These are phyloP conservation scores for Nanorana parkeri DNA, from an alignment of 2,113 vertebrate genomes.

Conservation along the genomic window DNA sequence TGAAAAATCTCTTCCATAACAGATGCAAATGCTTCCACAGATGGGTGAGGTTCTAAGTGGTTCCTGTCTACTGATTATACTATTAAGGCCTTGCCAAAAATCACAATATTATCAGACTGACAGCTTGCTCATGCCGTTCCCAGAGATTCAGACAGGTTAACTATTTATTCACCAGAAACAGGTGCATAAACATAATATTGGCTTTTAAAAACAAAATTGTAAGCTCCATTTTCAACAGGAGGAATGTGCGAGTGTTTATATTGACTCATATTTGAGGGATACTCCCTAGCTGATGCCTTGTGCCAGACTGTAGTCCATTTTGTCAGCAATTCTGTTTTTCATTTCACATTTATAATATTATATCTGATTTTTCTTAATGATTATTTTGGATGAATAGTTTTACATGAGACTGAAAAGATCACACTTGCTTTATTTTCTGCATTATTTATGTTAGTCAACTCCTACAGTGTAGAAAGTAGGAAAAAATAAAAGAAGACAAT, in stretches of 20 bases:
- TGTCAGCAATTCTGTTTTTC: too few species aligned
- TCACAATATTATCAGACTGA: slow-evolving; percentile 42
- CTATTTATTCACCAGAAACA: slow-evolving; percentile 40
- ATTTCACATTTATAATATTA: too few species aligned
- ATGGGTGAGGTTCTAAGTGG: slow-evolving; percentile 44
- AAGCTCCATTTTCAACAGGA: not conserved
- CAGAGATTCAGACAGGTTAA: slow-evolving; percentile 29
- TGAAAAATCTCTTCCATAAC: not conserved
- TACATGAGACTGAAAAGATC: too few species aligned
- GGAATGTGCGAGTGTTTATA: slow-evolving; percentile 61
- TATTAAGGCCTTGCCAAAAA: slow-evolving; percentile 42
- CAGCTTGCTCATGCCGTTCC: slow-evolving; percentile 22
- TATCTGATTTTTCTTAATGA: too few species aligned
- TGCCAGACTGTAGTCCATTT: not conserved
- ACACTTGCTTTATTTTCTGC: too few species aligned
- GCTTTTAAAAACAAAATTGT: slow-evolving; percentile 21
- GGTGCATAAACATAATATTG: slow-evolving; percentile 43
- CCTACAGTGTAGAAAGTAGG: too few species aligned
- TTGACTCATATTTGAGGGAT: not conserved
- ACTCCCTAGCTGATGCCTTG: not conserved
- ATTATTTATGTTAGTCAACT: too few species aligned
- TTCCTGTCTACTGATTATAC: slow-evolving; percentile 50
- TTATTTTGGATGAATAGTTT: too few species aligned
- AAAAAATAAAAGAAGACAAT: too few species aligned
- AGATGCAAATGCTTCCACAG: slow-evolving; percentile 46